Percentiles rank a stretch among this genome's conserved stretches.
Evolutionary conservation across 2,888 invertebrate genomes (phyloP).

Genomic region (Rhagium mordax): DNA sequence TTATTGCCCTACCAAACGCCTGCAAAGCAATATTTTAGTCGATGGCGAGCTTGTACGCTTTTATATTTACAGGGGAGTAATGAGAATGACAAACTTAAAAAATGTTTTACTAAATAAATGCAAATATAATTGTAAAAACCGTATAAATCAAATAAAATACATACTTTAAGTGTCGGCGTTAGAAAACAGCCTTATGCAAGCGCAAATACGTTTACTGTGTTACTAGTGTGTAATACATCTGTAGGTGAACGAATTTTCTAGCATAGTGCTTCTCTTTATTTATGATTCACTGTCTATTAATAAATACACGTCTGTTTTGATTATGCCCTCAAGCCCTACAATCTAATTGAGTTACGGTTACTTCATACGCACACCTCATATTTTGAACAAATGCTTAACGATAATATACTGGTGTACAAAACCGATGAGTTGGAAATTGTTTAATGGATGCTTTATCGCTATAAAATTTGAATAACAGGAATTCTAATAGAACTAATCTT

Average conservation of each 20-base stretch:
- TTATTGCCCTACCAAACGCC: too few species aligned
- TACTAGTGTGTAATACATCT: too few species aligned
- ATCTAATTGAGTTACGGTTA: neutral
- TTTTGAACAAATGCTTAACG: neutral
- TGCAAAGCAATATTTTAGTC: too few species aligned
- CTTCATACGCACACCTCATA: neutral
- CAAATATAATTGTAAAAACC: too few species aligned
- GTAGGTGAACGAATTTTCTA: neutral
- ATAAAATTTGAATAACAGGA: neutral
- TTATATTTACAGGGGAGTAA: too few species aligned
- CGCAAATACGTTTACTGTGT: too few species aligned
- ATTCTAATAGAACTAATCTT: neutral
- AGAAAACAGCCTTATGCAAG: too few species aligned
- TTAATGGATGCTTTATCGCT: neutral
- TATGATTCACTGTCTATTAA: neutral
- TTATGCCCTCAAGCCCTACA: neutral
- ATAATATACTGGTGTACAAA: neutral
- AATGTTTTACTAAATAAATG: too few species aligned
- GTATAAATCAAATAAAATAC: too few species aligned
- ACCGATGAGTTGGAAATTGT: neutral
- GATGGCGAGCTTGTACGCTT: too few species aligned
- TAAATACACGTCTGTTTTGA: neutral
- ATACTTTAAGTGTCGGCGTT: too few species aligned
- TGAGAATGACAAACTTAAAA: too few species aligned
- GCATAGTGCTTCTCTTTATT: neutral